These are phyloP conservation scores for Liodrosophila aerea DNA, from an alignment of 2,888 invertebrate genomes.

Conservation along the genomic window DNA sequence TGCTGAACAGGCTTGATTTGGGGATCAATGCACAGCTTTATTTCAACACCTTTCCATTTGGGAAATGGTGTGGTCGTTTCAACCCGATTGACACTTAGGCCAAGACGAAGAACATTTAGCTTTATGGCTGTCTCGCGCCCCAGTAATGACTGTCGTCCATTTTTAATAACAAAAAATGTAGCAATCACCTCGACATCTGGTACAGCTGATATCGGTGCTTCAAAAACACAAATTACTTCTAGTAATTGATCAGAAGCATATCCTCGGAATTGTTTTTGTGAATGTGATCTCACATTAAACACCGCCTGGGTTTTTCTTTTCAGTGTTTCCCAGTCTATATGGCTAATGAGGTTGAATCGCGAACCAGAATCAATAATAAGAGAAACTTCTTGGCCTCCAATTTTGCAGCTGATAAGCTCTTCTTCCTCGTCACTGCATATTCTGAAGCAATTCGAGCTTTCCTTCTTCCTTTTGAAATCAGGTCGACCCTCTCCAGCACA, in stretches of 20 bases:
- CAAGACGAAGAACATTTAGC: slow-evolving; percentile 7
- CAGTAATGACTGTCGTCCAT: slow-evolving; percentile 17
- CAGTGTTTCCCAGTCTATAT: neutral
- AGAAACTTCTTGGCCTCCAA: neutral
- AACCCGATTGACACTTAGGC: neutral
- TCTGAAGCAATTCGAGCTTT: neutral
- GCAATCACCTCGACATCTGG: slow-evolving; percentile 15
- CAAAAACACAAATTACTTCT: slow-evolving; percentile 8
- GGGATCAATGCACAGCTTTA: no score
- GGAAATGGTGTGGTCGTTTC: neutral
- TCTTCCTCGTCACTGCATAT: neutral
- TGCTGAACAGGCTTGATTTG: slow-evolving; percentile 24
- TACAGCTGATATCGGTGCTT: slow-evolving; percentile 2
- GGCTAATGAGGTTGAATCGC: neutral
- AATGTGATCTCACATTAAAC: neutral
- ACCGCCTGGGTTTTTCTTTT: neutral
- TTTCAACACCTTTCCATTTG: no score
- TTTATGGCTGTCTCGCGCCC: slow-evolving; percentile 7
- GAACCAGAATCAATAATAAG: neutral
- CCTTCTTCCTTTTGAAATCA: neutral
- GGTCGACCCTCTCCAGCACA: neutral
- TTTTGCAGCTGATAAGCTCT: neutral
- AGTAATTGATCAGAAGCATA: neutral
- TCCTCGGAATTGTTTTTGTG: neutral
- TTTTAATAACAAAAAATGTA: slow-evolving; percentile 10